Percentiles rank a stretch among this genome's conserved stretches.
These are phyloP conservation scores for Chymomyza amoena DNA, from an alignment of 2,888 invertebrate species.

Conservation along the genomic window DNA sequence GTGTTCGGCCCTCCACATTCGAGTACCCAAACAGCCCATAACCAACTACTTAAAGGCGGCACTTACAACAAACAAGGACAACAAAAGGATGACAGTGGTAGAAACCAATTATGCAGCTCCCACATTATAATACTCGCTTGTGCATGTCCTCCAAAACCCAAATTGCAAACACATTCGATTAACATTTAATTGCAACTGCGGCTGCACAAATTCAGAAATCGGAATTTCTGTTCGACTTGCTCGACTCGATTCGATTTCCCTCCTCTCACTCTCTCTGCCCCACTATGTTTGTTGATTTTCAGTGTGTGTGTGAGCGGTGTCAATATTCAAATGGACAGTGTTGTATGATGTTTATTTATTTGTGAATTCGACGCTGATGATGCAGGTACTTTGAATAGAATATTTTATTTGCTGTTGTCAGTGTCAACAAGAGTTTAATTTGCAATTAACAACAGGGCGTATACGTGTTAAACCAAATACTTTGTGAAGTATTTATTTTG, in stretches of 20 bases:
- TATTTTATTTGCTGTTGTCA: background rate
- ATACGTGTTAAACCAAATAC: no score
- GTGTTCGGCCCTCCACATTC: no score
- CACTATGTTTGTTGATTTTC: background rate
- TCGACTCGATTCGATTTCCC: slow-evolving; percentile 1
- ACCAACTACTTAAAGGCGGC: slow-evolving; percentile 46
- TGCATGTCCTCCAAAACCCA: slow-evolving; percentile 3
- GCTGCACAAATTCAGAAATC: slow-evolving; percentile 44
- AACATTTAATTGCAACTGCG: slow-evolving; percentile 67
- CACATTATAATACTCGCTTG: background rate
- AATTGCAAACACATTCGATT: slow-evolving; percentile 64
- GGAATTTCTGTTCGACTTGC: slow-evolving; percentile 49
- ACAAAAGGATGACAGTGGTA: background rate
- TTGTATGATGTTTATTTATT: background rate
- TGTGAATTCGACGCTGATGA: background rate
- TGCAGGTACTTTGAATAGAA: background rate
- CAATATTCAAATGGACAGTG: background rate
- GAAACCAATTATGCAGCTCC: slow-evolving; percentile 50
- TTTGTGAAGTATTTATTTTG: no score
- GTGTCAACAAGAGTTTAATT: background rate
- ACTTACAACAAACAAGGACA: slow-evolving; percentile 13
- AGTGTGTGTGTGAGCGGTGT: background rate
- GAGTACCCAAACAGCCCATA: slow-evolving; percentile 20
- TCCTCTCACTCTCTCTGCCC: background rate
- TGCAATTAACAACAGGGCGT: background rate